Evolutionary conservation across 2,888 invertebrate species (phyloP).

Genomic region (Ormyrus nitidulus): DNA sequence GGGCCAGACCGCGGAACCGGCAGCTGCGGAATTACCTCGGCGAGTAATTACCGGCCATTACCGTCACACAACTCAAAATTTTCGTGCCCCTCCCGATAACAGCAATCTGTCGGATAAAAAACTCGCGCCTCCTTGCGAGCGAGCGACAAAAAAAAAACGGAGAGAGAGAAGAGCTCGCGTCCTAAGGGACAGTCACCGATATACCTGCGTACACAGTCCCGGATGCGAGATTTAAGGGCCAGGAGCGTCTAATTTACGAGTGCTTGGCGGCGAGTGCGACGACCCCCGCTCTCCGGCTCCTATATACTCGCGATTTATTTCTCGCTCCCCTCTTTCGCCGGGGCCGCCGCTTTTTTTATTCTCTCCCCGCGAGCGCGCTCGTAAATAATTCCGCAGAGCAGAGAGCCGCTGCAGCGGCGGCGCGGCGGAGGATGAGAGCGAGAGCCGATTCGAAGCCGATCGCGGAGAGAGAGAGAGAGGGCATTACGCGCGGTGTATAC

Average conservation of each 20-base stretch:
- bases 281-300: constrained; percentile 40
- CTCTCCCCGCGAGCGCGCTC: constrained; percentile 25
- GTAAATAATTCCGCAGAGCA: constrained; percentile 49
- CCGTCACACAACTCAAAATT: constrained; percentile 38
- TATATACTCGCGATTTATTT: constrained; percentile 51
- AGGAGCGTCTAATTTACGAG: constrained; percentile 60
- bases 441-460: background rate
- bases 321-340: constrained; percentile 28
- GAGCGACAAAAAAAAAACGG: background rate
- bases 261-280: constrained; percentile 33
- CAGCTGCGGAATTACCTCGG: constrained; percentile 16
- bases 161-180: no score
- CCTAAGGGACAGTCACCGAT: constrained; percentile 12
- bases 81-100: constrained; percentile 1
- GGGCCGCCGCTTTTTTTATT: constrained; percentile 26
- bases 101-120: constrained; percentile 12
- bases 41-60: constrained; percentile 34
- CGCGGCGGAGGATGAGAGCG: background rate
- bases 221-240: constrained; percentile 58
- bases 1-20: no score
- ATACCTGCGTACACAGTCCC: constrained; percentile 16
- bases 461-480: background rate
- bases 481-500: no score
- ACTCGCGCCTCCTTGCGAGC: background rate
- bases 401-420: background rate